phyloP scores from a whole-genome alignment of 2,113 vertebrate genomes.

The Anthoscopus minutus region DNA sequence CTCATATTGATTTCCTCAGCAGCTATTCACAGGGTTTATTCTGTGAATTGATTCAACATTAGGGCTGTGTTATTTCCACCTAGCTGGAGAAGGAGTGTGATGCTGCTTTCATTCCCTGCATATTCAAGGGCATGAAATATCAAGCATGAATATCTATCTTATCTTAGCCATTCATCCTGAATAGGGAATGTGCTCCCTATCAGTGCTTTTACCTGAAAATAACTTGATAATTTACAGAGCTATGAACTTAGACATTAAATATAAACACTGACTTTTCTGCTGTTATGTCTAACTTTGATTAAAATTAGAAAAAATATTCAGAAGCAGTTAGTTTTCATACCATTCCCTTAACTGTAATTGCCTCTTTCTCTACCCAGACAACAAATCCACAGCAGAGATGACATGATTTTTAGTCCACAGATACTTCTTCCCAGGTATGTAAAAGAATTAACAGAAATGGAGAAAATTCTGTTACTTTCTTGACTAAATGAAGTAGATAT shows the following conservation, averaged over 20 bases:
- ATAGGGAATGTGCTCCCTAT: neutral
- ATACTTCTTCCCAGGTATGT: neutral
- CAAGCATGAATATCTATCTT: neutral
- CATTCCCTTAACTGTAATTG: neutral
- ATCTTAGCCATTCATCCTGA: neutral
- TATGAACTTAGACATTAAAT: neutral
- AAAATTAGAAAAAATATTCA: neutral
- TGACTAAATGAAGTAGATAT: neutral
- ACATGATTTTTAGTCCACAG: neutral
- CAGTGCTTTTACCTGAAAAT: neutral
- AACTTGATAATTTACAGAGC: neutral
- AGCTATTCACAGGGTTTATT: neutral
- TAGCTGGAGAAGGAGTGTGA: neutral
- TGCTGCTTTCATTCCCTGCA: neutral
- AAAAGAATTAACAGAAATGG: neutral
- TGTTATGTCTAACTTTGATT: neutral
- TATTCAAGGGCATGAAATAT: constrained; percentile 19
- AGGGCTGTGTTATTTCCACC: neutral
- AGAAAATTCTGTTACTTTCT: neutral
- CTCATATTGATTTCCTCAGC: constrained; percentile 12
- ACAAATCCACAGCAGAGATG: neutral
- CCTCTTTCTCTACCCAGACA: neutral
- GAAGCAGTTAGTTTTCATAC: neutral
- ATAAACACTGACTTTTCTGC: neutral
- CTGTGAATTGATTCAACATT: constrained; percentile 21